A percentile compares a stretch with the other conserved stretches of the same genome.
Evolutionary conservation across 2,888 invertebrate species (phyloP).

Genomic region (Cephus rjabovi): DNA sequence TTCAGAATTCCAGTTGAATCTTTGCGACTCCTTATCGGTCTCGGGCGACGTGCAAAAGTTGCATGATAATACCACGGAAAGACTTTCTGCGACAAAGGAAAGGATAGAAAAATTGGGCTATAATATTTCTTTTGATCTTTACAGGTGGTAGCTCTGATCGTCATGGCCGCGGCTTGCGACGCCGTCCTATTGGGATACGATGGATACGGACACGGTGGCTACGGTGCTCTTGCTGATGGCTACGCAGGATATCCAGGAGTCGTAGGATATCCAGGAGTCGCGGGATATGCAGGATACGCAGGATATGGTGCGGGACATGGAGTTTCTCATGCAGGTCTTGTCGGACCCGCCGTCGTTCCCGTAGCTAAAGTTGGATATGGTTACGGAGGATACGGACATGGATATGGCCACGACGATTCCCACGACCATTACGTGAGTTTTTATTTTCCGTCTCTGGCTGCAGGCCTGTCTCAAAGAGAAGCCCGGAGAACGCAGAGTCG

Average conservation of each 20-base stretch:
- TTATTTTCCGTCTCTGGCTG: not conserved
- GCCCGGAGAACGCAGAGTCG: not conserved
- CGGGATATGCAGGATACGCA: slow-evolving; percentile 13
- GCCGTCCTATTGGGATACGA: slow-evolving; percentile 43
- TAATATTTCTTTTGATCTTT: not conserved
- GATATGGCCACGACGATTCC: slow-evolving; percentile 8
- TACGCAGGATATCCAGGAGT: slow-evolving; percentile 8
- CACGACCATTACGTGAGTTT: slow-evolving; percentile 1
- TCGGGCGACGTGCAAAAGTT: too few species aligned
- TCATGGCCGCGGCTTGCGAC: slow-evolving; percentile 33
- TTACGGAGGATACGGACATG: slow-evolving; percentile 17
- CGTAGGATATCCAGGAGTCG: slow-evolving; percentile 2
- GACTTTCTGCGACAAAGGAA: not conserved
- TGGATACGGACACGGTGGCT: slow-evolving; percentile 23
- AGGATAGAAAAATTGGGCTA: not conserved
- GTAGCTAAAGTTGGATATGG: slow-evolving; percentile 36
- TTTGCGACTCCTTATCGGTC: too few species aligned
- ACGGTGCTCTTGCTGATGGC: slow-evolving; percentile 12
- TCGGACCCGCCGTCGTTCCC: slow-evolving; percentile 25
- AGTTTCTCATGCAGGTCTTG: slow-evolving; percentile 28
- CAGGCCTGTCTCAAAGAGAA: not conserved
- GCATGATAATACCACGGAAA: too few species aligned
- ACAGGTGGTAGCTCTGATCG: slow-evolving; percentile 31
- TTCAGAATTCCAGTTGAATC: too few species aligned
- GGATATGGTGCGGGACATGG: slow-evolving; percentile 12